Conservation (phyloP, 2,113 vertebrate species). For the Craseonycteris thonglongyai region DNA sequence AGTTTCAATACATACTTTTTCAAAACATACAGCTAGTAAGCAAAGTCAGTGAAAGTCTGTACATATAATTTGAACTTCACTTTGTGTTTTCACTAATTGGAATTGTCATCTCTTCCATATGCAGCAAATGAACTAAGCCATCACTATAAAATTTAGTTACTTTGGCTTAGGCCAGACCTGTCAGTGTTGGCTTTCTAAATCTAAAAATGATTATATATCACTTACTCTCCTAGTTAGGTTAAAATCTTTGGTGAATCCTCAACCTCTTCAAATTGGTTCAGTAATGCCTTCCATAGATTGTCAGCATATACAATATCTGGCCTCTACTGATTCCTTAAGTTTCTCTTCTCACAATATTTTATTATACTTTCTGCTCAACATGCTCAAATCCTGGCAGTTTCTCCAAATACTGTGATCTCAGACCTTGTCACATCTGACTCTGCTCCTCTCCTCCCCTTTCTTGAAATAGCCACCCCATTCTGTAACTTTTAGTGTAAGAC, state of each 20-base stretch:
- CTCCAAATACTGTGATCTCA: not conserved
- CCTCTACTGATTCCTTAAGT: not conserved
- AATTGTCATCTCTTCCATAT: not conserved
- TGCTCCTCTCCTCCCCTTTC: fast-evolving
- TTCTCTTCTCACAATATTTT: not conserved
- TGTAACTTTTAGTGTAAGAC: not conserved
- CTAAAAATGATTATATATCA: not conserved
- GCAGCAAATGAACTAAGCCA: not conserved
- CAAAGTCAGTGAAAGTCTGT: not conserved
- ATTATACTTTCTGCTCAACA: not conserved
- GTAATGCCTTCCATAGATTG: not conserved
- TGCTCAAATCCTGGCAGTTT: not conserved
- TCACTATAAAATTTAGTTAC: not conserved
- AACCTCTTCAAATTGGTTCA: not conserved
- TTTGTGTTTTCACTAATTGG: not conserved
- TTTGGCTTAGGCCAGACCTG: not conserved
- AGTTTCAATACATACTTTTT: not conserved
- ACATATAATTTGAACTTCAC: not conserved
- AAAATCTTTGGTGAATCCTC: not conserved
- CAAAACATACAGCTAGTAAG: not conserved
- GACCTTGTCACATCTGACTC: fast-evolving
- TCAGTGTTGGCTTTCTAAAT: not conserved
- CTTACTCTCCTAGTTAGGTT: not conserved
- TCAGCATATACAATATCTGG: not conserved
- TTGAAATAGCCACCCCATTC: not conserved